phyloP scores from a whole-genome alignment of 1,140 invertebrate species.

The Drosophila elegans region DNA sequence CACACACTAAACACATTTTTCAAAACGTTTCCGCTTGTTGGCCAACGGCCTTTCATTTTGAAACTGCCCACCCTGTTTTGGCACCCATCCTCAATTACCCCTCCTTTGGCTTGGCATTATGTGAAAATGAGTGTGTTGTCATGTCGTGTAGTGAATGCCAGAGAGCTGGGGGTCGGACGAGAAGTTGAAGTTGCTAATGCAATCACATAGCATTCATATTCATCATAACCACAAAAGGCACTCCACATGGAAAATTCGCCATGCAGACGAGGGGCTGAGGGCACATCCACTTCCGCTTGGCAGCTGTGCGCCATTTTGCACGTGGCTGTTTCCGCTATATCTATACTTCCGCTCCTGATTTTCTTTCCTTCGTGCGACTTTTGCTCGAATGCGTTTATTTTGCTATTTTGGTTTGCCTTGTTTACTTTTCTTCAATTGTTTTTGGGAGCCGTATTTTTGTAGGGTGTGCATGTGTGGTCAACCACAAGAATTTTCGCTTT shows the following conservation, averaged over 20 bases:
- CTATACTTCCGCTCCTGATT: conserved; percentile 17
- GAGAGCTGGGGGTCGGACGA: conserved; percentile 4
- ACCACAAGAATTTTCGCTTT: background rate
- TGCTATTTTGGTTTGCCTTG: background rate
- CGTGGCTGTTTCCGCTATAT: conserved; percentile 46
- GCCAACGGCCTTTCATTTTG: conserved; percentile 29
- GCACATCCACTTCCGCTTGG: conserved; percentile 42
- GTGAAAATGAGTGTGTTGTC: conserved; percentile 69
- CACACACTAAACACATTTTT: conserved; percentile 82
- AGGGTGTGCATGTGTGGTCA: background rate
- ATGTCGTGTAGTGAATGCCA: conserved; percentile 34
- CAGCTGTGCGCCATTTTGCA: conserved; percentile 56
- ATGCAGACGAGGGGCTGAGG: conserved; percentile 1
- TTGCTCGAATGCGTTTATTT: conserved; percentile 10
- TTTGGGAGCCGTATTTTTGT: background rate
- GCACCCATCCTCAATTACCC: background rate
- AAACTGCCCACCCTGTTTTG: background rate
- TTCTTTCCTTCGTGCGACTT: conserved; percentile 19
- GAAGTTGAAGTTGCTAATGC: conserved; percentile 76
- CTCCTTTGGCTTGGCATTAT: conserved; percentile 36
- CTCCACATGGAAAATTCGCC: conserved; percentile 57
- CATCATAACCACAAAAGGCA: conserved; percentile 81
- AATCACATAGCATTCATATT: conserved; percentile 83
- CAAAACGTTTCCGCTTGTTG: conserved; percentile 61
- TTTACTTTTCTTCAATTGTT: conserved; percentile 28